phyloP scores from a whole-genome alignment of 1,140 invertebrate genomes.

The Heterodera schachtii region DNA sequence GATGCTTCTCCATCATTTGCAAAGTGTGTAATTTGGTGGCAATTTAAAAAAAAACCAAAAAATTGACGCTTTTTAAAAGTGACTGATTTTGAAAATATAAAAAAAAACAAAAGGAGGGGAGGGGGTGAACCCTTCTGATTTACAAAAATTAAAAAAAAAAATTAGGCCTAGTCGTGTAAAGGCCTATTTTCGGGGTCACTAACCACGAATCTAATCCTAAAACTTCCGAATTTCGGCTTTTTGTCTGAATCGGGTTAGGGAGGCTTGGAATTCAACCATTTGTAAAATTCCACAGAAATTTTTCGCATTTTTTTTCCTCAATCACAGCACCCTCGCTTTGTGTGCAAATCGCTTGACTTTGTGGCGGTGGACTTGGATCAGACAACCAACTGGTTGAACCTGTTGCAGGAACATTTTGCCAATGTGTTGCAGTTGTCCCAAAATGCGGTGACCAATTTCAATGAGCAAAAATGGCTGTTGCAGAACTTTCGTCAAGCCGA shows the following conservation, averaged over 20 bases:
- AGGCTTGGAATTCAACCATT: too few species aligned
- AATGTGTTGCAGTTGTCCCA: neutral
- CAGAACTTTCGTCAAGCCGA: conserved; percentile 61
- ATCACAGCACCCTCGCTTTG: conserved; percentile 51
- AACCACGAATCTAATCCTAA: too few species aligned
- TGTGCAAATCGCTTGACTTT: conserved; percentile 63
- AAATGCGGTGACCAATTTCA: conserved; percentile 7
- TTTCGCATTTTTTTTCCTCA: neutral
- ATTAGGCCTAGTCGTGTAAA: too few species aligned
- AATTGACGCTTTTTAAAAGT: too few species aligned
- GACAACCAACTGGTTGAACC: conserved; percentile 39
- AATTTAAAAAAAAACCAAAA: neutral
- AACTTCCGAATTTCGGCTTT: too few species aligned
- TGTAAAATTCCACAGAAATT: too few species aligned
- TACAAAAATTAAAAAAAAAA: too few species aligned
- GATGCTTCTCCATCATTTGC: conserved; percentile 62
- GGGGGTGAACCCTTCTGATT: too few species aligned
- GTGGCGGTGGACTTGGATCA: conserved; percentile 33
- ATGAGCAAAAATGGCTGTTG: conserved; percentile 54
- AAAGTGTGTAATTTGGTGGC: neutral
- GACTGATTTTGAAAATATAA: too few species aligned
- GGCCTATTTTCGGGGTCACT: too few species aligned
- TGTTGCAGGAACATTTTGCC: conserved; percentile 34
- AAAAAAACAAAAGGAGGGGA: too few species aligned
- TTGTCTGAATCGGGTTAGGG: too few species aligned